Evolutionary conservation across 2,888 invertebrate genomes (phyloP), one percentile per base, ranked within the genome.

Genomic region (Itoplectis maculator): DNA sequence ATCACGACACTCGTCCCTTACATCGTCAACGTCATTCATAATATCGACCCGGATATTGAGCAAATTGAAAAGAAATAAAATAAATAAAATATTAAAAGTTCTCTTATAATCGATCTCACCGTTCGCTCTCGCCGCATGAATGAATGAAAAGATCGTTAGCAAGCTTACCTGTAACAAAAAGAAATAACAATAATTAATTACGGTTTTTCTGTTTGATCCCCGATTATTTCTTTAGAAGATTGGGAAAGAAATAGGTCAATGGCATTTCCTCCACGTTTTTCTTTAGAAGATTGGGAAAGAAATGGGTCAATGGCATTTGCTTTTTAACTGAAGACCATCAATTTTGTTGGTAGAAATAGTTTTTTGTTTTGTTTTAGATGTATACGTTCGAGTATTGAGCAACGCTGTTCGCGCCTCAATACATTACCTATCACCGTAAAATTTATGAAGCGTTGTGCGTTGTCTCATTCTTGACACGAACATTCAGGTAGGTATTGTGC

Each of bases 121-220:
- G 29, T 68, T 69, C 35, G 66, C 40, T 72, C 20, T 49, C 49
- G 11, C 56, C 11, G 4, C 18, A n/a, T 6, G 13, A 68, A 51
- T 66, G 18, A 82, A 65, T 66, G 40, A 59, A 45, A 68, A 81
- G 72, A 63, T 8, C 35, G 54, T 65, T 66, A 15, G 79, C 79
- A 79, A 79, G 81, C 89, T 90, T 89, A 89, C 89, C 89, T 88
- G 88, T 49, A 88, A 88, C 87, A 86, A 77, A 84, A 82, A 83
- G 78, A 84, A 74, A 83, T 77, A 85, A 74, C 75, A 79, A 79
- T 82, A 66, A 81, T 29, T 65, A 65, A 45, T 54, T 11, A 54
- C n/a, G 2, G 13, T 20, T 54, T 11, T 54, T 23, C 11, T 11
- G 23, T 0, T 54, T 9, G 49, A 51, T 11, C 4, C 11, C 20